phyloP scores from a whole-genome alignment of 2,113 vertebrate genomes.

The Atrichornis clamosus region DNA sequence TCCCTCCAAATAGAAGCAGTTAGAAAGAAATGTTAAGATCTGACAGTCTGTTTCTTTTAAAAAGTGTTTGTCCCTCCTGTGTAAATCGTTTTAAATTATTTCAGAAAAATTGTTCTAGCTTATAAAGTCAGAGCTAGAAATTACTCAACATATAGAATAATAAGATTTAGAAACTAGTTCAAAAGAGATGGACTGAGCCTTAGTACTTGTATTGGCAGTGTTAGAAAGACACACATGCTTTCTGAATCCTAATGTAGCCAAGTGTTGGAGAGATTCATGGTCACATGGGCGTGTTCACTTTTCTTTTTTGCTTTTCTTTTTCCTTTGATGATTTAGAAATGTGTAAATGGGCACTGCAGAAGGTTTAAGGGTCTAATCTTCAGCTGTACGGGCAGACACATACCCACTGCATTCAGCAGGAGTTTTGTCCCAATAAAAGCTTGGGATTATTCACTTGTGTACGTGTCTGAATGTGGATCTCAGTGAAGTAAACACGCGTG shows the following conservation, averaged over 20 bases:
- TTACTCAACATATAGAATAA: background rate
- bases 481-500: background rate
- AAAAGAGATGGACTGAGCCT: background rate
- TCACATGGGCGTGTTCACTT: background rate
- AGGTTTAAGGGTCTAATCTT: background rate
- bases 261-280: background rate
- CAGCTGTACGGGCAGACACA: background rate
- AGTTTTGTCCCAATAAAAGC: background rate
- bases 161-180: background rate
- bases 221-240: background rate
- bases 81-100: background rate
- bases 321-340: background rate
- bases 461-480: background rate
- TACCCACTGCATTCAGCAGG: fast-evolving
- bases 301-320: background rate
- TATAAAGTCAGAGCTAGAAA: background rate
- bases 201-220: fast-evolving
- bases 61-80: background rate
- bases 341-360: background rate
- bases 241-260: background rate
- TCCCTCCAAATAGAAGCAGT: background rate
- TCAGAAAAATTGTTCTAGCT: background rate
- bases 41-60: background rate
- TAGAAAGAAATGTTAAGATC: background rate
- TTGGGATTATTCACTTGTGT: background rate